phyloP scores from a whole-genome alignment of 2,113 vertebrate species.

The Microtus ochrogaster region DNA sequence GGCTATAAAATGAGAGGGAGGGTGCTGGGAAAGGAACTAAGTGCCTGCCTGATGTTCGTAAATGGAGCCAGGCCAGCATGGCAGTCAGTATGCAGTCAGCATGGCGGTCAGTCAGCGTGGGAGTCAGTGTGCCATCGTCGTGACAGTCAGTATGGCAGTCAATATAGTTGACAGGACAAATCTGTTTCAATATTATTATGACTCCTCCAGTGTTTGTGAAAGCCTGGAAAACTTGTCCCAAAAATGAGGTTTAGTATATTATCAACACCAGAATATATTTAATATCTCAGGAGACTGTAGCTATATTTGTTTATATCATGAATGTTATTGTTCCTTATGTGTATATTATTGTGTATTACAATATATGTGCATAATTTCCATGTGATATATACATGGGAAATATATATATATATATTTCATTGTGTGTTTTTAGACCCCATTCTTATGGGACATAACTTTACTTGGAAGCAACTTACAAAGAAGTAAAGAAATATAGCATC shows the following conservation, averaged over 20 bases:
- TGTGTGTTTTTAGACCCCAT: neutral
- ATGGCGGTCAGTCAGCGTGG: no score
- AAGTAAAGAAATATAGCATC: neutral
- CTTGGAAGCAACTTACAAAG: neutral
- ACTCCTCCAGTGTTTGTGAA: neutral
- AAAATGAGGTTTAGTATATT: neutral
- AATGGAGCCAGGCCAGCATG: neutral
- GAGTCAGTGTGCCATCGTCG: no score
- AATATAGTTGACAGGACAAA: neutral
- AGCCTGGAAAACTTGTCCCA: neutral
- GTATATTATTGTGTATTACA: neutral
- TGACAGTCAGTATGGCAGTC: neutral
- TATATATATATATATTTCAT: no score
- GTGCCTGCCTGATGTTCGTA: neutral
- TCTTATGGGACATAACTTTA: neutral
- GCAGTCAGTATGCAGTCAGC: neutral
- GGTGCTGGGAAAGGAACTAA: neutral
- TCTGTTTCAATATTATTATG: neutral
- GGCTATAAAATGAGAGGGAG: slow-evolving; percentile 36
- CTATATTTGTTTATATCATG: neutral
- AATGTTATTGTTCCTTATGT: neutral
- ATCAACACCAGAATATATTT: neutral
- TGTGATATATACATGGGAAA: no score
- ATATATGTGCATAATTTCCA: neutral
- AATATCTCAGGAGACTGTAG: neutral